Evolutionary conservation across 2,888 invertebrate genomes (phyloP), one percentile per base, ranked within the genome.

Genomic region (Gandaritis pyraliata): DNA sequence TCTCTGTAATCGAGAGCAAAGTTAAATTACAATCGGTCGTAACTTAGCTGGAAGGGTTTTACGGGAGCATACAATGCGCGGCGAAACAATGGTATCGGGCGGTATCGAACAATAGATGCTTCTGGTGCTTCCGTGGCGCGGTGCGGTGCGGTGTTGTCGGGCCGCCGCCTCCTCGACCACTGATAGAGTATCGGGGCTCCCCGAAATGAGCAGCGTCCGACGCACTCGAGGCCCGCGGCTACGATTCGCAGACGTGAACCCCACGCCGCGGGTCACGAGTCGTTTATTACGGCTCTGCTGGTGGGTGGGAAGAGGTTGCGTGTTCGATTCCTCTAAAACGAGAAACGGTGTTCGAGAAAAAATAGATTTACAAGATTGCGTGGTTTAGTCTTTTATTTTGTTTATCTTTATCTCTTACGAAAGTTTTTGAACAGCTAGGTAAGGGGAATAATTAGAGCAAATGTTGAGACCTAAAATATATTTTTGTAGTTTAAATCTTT

Each of bases 61-160:
- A 81, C 77, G 76, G 80, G 78, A 82, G 78, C 78, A 77, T 82
- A 78, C 78, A 83, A 80, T 78, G 69, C 70, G 75, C 74, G 18
- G 74, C 72, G 73, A 73, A 79, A 84, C 81, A 84, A 85, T 81
- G 77, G 43, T 48, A 48, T 48, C 48, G 48, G 48, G 33, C 13
- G 33, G 29, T 48, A 33, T 38, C 39, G 46, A 43, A 61, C 60
- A 61, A 61, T 61, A 55, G 54, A 13, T 36, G 54, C 49, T 55
- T 15, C 33, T 52, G 50, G 29, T 43, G 30, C 41, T 58, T 33
- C 58, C 46, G 58, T 47, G n/a, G 52, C 41, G 66, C 72, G 23
- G 48, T 30, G 58, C 41, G n/a, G 52, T 30, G 66, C 72, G 23
- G 48, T 30, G 48, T 33, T 30, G 30, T 52, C 29, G 33, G 45